Evolutionary conservation across 2,797 vertebrate genomes (phyloP), one percentile per base, ranked within the genome.

Genomic region (Esox lucius): DNA sequence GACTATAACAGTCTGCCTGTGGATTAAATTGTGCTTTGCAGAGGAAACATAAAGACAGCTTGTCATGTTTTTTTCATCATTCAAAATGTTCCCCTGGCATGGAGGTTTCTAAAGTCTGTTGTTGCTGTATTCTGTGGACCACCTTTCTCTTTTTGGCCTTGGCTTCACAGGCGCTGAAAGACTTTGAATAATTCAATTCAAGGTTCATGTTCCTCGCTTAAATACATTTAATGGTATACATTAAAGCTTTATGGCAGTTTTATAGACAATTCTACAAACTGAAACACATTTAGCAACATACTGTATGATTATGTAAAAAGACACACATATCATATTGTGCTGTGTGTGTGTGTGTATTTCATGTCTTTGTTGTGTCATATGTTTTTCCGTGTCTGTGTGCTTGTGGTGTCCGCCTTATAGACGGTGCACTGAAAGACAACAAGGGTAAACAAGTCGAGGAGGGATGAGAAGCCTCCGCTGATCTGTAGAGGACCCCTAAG

Each of bases 1-100:
- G 86, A 87, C 74, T 82, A 82, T 82, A 84, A 77, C 81, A 71
- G 77, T 75, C 84, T 83, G 80, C 78, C 72, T 77, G 78, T 5
- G 51, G 59, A 70, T 90, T 90, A 87, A 9, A 83, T 87, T 91
- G 90, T 76, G 87, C 72, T 0, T 73, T 76, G 51, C 77, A 71
- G 75, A 74, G 62, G 75, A 75, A 75, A 78, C 68, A 65, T 74
- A 80, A 78, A 66, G 81, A 85, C 79, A 81, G 84, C 82, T 81
- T 82, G 77, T 80, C 80, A 73, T 46, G 78, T 84, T 78, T 74
- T 65, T 53, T 33, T 39, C 49, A 4, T 46, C 42, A 7, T 13
- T 74, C 77, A 83, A 86, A 91, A 88, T 90, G 85, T 85, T 83
- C 73, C 75, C 77, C 77, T 75, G 80, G 74, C 72, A 61, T 61